phyloP scores from a whole-genome alignment of 2,113 vertebrate species.

The Cyanoramphus novaezelandiae region DNA sequence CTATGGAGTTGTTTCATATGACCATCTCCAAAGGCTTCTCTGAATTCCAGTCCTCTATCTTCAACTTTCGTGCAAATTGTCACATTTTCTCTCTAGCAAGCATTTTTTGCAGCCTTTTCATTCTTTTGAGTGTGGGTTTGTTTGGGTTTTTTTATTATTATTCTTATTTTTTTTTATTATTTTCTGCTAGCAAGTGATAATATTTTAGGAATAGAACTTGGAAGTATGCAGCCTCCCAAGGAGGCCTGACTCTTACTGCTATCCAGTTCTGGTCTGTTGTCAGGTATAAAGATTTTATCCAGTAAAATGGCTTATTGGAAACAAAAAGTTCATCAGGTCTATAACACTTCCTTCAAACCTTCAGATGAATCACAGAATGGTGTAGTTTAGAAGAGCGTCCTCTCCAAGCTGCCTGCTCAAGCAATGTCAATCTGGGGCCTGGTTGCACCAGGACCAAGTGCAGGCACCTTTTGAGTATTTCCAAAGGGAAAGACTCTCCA shows the following conservation, averaged over 20 bases:
- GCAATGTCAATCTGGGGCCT: too few relatives aligned
- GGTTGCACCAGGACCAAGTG: not conserved
- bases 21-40: not conserved
- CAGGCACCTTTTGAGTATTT: not conserved
- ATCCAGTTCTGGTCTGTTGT: not conserved
- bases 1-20: not conserved
- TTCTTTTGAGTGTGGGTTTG: not conserved
- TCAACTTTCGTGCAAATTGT: not conserved
- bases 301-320: not conserved
- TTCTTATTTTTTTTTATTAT: not conserved
- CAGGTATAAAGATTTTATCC: not conserved
- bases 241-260: not conserved
- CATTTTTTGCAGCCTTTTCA: too few relatives aligned
- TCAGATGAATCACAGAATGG: not conserved
- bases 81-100: not conserved
- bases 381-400: not conserved
- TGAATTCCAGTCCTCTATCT: not conserved
- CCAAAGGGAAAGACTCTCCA: not conserved
- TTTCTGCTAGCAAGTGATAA: not conserved
- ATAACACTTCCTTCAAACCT: not conserved
- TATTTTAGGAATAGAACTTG: not conserved
- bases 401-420: not conserved
- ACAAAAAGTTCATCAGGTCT: not conserved
- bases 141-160: not conserved
- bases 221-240: not conserved